Evolutionary conservation across 2,888 invertebrate genomes (phyloP), one percentile per base, ranked within the genome.

Genomic region (Holacanthella duospinosa): DNA sequence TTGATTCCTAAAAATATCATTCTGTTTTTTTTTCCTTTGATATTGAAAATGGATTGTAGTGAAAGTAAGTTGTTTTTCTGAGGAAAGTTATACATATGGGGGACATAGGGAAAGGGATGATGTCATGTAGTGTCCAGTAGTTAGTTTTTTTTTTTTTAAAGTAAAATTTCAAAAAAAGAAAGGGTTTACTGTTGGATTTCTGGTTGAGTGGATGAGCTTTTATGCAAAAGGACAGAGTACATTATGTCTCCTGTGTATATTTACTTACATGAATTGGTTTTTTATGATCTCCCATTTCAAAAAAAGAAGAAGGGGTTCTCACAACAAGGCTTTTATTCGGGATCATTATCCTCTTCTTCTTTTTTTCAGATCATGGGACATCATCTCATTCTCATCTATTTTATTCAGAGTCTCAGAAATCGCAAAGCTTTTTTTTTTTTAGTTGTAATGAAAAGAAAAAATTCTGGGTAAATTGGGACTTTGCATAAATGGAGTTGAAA

Each of bases 331-430:
- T n/a, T n/a, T n/a, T n/a, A n/a, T n/a, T n/a, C n/a, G n/a, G 64
- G 69, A 68, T 71, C 66, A 68, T 71, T 69, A 69, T 68, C 65
- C 66, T 60, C 59, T 59, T 65, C 64, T 63, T 60, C 55, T 59
- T 29, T 63, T 65, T 62, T 67, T 64, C 63, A 66, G n/a, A n/a
- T n/a, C 16, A 48, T 48, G 48, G n/a, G 48, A 21, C 4, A 9
- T 9, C 48, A 4, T 48, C 48, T 48, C n/a, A 48, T 48, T 48
- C 6, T 48, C 48, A 48, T 48, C n/a, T n/a, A n/a, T n/a, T n/a
- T n/a, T n/a, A n/a, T n/a, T n/a, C n/a, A n/a, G n/a, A n/a, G n/a
- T n/a, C n/a, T n/a, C n/a, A n/a, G n/a, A n/a, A n/a, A n/a, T n/a
- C n/a, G n/a, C n/a, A n/a, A n/a, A n/a, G n/a, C n/a, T 21, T 36